Evolutionary conservation across 2,888 invertebrate genomes (phyloP).

Genomic region (Pediacus dermestoides): DNA sequence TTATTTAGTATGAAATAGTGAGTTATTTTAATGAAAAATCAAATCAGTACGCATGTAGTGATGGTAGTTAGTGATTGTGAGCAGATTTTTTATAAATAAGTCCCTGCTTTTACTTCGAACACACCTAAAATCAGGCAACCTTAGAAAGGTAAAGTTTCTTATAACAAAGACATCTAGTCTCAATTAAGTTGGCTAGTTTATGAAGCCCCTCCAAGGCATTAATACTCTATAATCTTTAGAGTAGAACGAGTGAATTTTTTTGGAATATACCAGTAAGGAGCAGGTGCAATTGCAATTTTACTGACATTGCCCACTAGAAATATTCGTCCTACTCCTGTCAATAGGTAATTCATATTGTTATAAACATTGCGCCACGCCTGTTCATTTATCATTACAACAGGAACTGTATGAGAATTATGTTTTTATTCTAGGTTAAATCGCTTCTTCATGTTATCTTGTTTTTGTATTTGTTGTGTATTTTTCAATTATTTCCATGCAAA

Average conservation of each 20-base stretch:
- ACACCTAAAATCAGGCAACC: no score
- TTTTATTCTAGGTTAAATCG: slow-evolving; percentile 22
- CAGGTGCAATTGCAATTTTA: slow-evolving; percentile 25
- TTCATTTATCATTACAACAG: slow-evolving; percentile 33
- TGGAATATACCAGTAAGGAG: slow-evolving; percentile 15
- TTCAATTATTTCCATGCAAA: no score
- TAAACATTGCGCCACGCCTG: slow-evolving; percentile 28
- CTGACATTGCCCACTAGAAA: slow-evolving; percentile 31
- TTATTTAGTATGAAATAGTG: no score
- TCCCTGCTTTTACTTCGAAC: no score
- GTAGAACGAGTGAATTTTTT: slow-evolving; percentile 20
- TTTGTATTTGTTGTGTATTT: no score
- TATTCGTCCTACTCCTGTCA: slow-evolving; percentile 40
- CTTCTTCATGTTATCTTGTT: no score
- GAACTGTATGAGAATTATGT: slow-evolving; percentile 24
- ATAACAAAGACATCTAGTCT: slow-evolving; percentile 18
- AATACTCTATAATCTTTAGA: slow-evolving; percentile 20
- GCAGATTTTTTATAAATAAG: no score
- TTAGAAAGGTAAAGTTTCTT: no score
- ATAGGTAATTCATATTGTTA: slow-evolving; percentile 41
- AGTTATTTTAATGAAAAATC: no score
- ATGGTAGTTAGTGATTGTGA: no score
- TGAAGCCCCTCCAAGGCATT: slow-evolving; percentile 11
- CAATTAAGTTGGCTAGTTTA: slow-evolving; percentile 15
- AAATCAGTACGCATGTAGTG: no score